Evolutionary conservation across 35 echinoderm and acorn worm species (phyloP).

Genomic region (Stichopus chloronotus): DNA sequence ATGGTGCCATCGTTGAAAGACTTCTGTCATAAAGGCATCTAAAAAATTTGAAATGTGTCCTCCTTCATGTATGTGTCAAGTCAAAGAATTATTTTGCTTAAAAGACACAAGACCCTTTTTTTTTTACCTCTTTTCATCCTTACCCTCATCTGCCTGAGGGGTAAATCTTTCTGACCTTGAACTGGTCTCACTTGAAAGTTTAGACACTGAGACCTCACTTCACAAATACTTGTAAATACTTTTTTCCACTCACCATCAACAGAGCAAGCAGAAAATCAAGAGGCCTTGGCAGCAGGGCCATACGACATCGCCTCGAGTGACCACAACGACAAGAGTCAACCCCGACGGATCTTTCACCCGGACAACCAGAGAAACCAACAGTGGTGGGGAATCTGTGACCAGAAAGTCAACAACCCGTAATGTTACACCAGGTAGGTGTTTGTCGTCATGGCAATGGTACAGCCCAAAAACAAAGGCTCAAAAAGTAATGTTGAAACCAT

Average conservation of each 20-base stretch:
- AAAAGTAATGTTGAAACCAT: not conserved
- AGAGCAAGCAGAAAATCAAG: slow-evolving; percentile 86
- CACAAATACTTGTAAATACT: not conserved
- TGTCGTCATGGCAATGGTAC: too few relatives aligned
- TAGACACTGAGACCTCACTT: too few relatives aligned
- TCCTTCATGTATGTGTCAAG: too few relatives aligned
- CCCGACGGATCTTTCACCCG: slow-evolving; percentile 68
- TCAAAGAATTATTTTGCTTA: too few relatives aligned
- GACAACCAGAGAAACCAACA: slow-evolving; percentile 59
- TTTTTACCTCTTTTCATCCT: too few relatives aligned
- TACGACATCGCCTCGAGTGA: slow-evolving; percentile 19
- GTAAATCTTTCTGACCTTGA: not conserved
- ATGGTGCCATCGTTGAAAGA: too few relatives aligned
- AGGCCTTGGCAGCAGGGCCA: slow-evolving; percentile 86
- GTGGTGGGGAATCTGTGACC: slow-evolving; percentile 58
- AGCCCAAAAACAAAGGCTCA: too few relatives aligned
- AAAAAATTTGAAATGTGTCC: too few relatives aligned
- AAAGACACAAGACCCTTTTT: too few relatives aligned
- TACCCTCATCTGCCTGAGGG: too few relatives aligned
- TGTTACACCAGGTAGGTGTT: slow-evolving; percentile 71
- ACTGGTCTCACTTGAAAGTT: not conserved
- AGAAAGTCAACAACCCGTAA: slow-evolving; percentile 67
- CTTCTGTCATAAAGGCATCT: too few relatives aligned
- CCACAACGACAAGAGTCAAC: slow-evolving; percentile 51
- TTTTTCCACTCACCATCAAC: not conserved